Conservation (phyloP, 2,888 invertebrate species). For the Erebia ligea region DNA sequence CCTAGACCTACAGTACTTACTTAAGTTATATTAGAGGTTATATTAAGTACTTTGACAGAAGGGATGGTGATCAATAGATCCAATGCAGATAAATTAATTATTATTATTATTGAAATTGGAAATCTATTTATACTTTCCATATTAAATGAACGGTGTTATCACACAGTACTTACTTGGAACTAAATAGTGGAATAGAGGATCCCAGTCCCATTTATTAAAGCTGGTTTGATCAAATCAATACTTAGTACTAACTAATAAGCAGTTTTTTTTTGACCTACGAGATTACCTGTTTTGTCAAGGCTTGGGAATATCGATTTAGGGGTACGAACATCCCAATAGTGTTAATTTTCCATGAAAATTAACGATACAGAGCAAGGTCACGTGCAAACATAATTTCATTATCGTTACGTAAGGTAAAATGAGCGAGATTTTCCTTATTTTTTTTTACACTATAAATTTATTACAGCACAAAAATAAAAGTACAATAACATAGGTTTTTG, state of each 20-base stretch:
- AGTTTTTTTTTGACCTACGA: conserved; percentile 29
- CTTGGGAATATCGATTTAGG: background rate
- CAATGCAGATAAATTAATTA: background rate
- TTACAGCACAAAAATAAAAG: background rate
- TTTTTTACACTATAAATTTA: conserved; percentile 1
- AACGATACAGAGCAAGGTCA: conserved; percentile 71
- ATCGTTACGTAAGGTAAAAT: conserved; percentile 75
- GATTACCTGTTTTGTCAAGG: conserved; percentile 16
- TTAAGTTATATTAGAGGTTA: conserved; percentile 8
- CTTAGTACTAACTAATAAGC: background rate
- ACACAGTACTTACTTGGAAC: background rate
- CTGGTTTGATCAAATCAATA: conserved; percentile 41
- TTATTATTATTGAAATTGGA: background rate
- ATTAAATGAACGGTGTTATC: background rate
- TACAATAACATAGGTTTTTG: conserved; percentile 4
- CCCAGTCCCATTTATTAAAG: conserved; percentile 12
- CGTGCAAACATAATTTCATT: conserved; percentile 76
- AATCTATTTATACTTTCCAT: background rate
- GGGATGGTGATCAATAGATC: background rate
- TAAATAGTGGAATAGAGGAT: background rate
- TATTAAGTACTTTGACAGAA: background rate
- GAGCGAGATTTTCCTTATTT: conserved; percentile 30
- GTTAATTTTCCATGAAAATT: conserved; percentile 19
- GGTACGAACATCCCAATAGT: background rate
- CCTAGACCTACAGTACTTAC: too few relatives aligned